A percentile compares a stretch with the other conserved stretches of the same genome.
Conservation (phyloP, 2,888 invertebrate species). For the Sarcophaga rosellei region DNA sequence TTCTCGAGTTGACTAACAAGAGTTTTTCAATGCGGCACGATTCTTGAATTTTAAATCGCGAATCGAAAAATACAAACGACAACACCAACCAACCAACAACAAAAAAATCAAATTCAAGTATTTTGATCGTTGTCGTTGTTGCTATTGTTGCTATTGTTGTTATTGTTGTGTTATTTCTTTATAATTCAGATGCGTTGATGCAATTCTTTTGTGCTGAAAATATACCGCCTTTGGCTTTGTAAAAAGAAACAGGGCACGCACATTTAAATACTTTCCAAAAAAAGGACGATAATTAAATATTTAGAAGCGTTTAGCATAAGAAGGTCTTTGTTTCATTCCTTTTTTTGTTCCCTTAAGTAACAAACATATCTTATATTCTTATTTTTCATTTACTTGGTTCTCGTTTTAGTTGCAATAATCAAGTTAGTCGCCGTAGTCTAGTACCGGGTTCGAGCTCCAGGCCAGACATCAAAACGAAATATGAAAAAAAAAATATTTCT, state of each 20-base stretch:
- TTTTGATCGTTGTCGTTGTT: neutral
- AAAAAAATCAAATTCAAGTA: neutral
- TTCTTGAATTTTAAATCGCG: constrained; percentile 15
- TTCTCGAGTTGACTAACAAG: constrained; percentile 45
- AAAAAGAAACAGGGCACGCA: constrained; percentile 12
- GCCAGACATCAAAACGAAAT: too few species aligned
- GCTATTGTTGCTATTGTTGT: neutral
- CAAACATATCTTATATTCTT: too few species aligned
- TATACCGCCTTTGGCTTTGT: constrained; percentile 36
- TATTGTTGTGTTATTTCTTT: constrained; percentile 28
- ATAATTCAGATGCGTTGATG: constrained; percentile 50
- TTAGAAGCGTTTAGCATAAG: too few species aligned
- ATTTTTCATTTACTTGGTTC: too few species aligned
- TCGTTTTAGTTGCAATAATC: too few species aligned
- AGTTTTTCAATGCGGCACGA: constrained; percentile 29
- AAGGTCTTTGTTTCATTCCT: too few species aligned
- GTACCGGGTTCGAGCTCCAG: too few species aligned
- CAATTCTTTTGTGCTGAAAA: constrained; percentile 52
- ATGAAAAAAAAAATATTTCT: too few species aligned
- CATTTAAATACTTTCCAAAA: constrained; percentile 25
- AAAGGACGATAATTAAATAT: too few species aligned
- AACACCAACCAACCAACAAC: neutral
- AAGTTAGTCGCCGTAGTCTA: too few species aligned
- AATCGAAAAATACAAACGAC: neutral
- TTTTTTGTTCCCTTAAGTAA: too few species aligned